Evolutionary conservation across 2,797 vertebrate species (phyloP).

Genomic region (Rhinoraja longicauda): DNA sequence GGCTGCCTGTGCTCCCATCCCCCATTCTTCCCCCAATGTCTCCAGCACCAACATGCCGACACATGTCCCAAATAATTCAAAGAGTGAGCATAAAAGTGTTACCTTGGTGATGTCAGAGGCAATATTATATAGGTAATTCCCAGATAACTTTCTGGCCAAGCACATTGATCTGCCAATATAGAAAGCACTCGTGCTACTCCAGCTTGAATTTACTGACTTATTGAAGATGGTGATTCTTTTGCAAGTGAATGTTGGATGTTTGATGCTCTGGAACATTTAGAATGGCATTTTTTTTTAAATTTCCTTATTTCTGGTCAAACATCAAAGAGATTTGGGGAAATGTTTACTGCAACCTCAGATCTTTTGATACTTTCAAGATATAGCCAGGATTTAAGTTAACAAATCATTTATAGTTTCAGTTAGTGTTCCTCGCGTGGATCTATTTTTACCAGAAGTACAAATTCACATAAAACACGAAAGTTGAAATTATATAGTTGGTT

Average conservation of each 20-base stretch:
- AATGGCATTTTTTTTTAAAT: not conserved
- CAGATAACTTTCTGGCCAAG: too few relatives aligned
- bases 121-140: too few relatives aligned
- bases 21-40: too few relatives aligned
- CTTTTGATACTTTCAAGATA: not conserved
- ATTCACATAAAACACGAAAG: not conserved
- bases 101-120: too few relatives aligned
- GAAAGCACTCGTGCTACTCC: too few relatives aligned
- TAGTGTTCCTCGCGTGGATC: not conserved
- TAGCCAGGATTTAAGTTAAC: not conserved
- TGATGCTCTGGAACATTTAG: too few relatives aligned
- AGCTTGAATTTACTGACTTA: not conserved
- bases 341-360: not conserved
- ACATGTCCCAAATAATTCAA: too few relatives aligned
- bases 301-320: not conserved
- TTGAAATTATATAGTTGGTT: not conserved
- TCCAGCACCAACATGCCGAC: too few relatives aligned
- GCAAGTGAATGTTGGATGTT: not conserved
- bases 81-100: too few relatives aligned
- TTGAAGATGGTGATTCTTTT: not conserved
- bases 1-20: too few relatives aligned
- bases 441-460: not conserved
- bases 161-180: too few relatives aligned
- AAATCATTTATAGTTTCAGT: not conserved
- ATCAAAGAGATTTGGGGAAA: not conserved